These are phyloP conservation scores for Armadillidium nasatum DNA, from an alignment of 1,140 invertebrate genomes.

Conservation along the genomic window DNA sequence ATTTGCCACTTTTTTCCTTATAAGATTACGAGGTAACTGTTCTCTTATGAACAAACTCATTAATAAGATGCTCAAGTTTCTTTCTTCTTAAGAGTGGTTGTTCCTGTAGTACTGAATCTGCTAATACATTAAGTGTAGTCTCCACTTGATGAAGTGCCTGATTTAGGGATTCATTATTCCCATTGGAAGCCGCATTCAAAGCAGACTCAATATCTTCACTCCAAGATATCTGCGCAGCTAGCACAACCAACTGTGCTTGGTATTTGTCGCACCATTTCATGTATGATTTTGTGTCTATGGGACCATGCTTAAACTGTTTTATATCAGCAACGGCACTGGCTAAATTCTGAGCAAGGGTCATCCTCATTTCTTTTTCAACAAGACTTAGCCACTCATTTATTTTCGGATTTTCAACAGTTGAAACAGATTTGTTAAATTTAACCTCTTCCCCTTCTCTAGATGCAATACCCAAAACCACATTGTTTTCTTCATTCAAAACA, in stretches of 20 bases:
- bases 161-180: slow-evolving; percentile 62
- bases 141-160: slow-evolving; percentile 80
- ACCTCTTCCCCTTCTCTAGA: slow-evolving; percentile 98
- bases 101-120: slow-evolving; percentile 95
- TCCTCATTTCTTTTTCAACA: slow-evolving; percentile 95
- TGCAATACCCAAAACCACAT: slow-evolving; percentile 82
- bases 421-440: slow-evolving; percentile 79
- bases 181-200: slow-evolving; percentile 58
- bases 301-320: slow-evolving; percentile 80
- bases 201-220: slow-evolving; percentile 91
- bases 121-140: slow-evolving; percentile 85
- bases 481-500: slow-evolving; percentile 90
- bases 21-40: slow-evolving; percentile 88
- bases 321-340: slow-evolving; percentile 82
- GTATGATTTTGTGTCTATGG: slow-evolving; percentile 73
- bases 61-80: slow-evolving; percentile 97
- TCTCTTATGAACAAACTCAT: slow-evolving; percentile 98
- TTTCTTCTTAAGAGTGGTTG: slow-evolving; percentile 88
- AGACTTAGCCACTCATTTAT: slow-evolving; percentile 97
- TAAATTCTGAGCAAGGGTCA: slow-evolving; percentile 88
- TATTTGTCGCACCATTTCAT: slow-evolving; percentile 96
- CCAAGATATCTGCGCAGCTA: slow-evolving; percentile 96
- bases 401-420: slow-evolving; percentile 88
- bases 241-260: slow-evolving; percentile 93
- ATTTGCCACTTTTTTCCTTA: slow-evolving; percentile 75